Base-by-base conservation (phyloP, 2,113 vertebrate species). In the Chaetodon auriga region DNA sequence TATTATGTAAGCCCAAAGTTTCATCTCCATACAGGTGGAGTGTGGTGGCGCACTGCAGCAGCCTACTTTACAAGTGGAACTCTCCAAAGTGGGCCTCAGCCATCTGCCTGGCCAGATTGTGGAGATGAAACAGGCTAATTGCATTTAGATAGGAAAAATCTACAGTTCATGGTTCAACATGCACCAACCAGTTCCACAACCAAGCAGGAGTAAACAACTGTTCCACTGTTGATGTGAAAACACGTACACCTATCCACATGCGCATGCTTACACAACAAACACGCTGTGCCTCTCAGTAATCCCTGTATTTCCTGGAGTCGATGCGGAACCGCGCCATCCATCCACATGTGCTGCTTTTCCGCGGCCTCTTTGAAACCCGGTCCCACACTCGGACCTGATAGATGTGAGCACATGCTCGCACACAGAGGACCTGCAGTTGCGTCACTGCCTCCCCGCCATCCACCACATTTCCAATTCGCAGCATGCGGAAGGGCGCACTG, bases 161-260 rank as follows among this genome's bases (percentile, higher is more conserved):
- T 14, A 7, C 65, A 53, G 23, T 60, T 87, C 64, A 49, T n/a
- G 53, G 74, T 73, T 79, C 68, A 82, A 43, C 75, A 7, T 72
- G 79, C 36, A 51, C 49, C 19, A 60, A 84, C 83, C 63, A 13
- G 77, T 87, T 85, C 77, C 65, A 38, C 80, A 57, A 60, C 55
- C 62, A 18, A 38, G 19, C 68, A 43, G 66, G 10, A 54, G 65
- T 69, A 54, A 77, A 76, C 65, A 89, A 82, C 72, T 65, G 75
- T 11, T 25, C 75, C 61, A 18, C 25, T 92, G 90, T 92, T 94
- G 85, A 91, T 78, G 82, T 90, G 51, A 91, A 92, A 93, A 93
- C 91, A 91, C 68, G 9, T 16, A 46, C 60, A 70, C 54, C 36
- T 63, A 41, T n/a, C 77, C 54, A 83, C 62, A 60, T 62, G 30